phyloP scores from a whole-genome alignment of 1,140 invertebrate genomes.

The Radopholus similis region DNA sequence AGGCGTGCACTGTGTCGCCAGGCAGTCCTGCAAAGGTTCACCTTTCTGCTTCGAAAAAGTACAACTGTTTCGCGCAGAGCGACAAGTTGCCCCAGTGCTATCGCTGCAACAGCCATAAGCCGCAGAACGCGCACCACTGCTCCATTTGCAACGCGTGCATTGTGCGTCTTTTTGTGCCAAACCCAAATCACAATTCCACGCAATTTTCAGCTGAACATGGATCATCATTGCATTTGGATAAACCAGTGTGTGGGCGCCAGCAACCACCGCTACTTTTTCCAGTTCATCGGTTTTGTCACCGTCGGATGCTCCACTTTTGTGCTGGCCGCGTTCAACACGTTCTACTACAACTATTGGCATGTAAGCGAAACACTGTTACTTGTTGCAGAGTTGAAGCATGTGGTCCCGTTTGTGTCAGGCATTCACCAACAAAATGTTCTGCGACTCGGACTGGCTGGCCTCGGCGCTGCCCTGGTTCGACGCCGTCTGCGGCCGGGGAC shows the following conservation, averaged over 20 bases:
- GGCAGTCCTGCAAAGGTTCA: slow-evolving; percentile 50
- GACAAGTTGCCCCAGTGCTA: slow-evolving; percentile 68
- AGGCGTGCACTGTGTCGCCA: slow-evolving; percentile 43
- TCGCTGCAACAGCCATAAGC: slow-evolving; percentile 77
- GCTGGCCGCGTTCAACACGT: slow-evolving; percentile 30
- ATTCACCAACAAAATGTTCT: slow-evolving; percentile 32
- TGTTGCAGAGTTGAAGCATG: too few relatives aligned
- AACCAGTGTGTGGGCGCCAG: slow-evolving; percentile 58
- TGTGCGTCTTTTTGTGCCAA: slow-evolving; percentile 80
- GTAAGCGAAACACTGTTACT: slow-evolving; percentile 26
- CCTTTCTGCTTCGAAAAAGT: neutral
- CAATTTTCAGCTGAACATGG: slow-evolving; percentile 46
- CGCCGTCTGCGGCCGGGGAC: slow-evolving; percentile 22
- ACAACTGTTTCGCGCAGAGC: too few relatives aligned
- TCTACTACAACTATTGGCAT: slow-evolving; percentile 44
- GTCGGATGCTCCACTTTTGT: slow-evolving; percentile 46
- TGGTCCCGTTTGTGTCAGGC: slow-evolving; percentile 23
- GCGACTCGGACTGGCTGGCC: slow-evolving; percentile 25
- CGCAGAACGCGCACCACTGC: slow-evolving; percentile 81
- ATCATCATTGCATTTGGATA: slow-evolving; percentile 60
- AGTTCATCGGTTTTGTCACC: slow-evolving; percentile 50
- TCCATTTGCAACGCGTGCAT: slow-evolving; percentile 87
- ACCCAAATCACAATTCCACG: slow-evolving; percentile 1
- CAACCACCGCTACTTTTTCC: slow-evolving; percentile 57
- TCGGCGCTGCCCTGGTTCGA: slow-evolving; percentile 32